Base-by-base conservation (phyloP, 2,888 invertebrate genomes). In the Hemithea aestivaria region DNA sequence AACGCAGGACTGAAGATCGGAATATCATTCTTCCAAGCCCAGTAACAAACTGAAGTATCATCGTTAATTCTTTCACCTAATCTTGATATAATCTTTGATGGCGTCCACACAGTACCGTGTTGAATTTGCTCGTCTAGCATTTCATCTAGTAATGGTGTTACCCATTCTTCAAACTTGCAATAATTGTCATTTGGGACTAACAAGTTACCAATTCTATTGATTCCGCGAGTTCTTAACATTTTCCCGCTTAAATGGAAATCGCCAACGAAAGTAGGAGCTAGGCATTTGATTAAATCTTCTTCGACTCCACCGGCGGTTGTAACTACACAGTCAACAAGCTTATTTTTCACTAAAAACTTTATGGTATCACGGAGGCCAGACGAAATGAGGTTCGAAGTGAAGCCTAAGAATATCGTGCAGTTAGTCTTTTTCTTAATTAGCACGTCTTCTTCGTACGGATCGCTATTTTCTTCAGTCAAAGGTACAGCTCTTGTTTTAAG, bases 121-220 rank as follows among this genome's bases (percentile, higher is more conserved):
- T 89, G 83, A 36, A 91, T 91, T 73, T 99, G 99, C 68, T 99
- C 97, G 25, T 90, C 80, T 5, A 98, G 73, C 94, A 99, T 94
- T 72, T 93, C 91, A 66, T 98, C 95, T 2, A 99, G 88, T 46
- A 96, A 89, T 0, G 99, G 99, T 83, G 94, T 96, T 0, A 98
- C 89, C 99, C 99, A 99, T 66, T 97, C 95, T 78, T 99, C 98
- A 84, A 99, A 99, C 56, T 92, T 90, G 66, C 99, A 99, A 73
- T 99, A 99, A 81, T 99, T 99, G 60, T 97, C 93, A 83, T 99
- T 99, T 1, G 99, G 99, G 0, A 99, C 97, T 29, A 99, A 87
- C 26, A 99, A 89, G 81, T 99, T 99, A 1, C 88, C 88, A 43
- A 94, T 95, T 49, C 96, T 85, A 74, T 98, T 98, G 34, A 98